phyloP scores from a whole-genome alignment of 2,113 vertebrate species.

The Corapipo altera region DNA sequence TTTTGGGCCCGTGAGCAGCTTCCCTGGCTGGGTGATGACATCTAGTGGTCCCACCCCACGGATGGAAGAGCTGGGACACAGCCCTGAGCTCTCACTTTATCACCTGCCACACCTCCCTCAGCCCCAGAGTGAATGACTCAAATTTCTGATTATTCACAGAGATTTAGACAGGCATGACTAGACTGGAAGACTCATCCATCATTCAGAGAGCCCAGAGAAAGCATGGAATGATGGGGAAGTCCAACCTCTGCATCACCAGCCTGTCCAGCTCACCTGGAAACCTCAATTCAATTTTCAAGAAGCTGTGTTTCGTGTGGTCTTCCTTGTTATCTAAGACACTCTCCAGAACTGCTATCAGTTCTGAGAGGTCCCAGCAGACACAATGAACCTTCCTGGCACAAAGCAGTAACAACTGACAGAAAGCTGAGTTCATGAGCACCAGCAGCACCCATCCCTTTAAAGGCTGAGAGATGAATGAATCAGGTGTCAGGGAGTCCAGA shows the following conservation, averaged over 20 bases:
- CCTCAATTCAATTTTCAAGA: neutral
- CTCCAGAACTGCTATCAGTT: neutral
- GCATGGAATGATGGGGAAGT: neutral
- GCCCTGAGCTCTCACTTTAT: neutral
- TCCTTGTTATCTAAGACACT: neutral
- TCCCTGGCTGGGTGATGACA: neutral
- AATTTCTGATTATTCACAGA: neutral
- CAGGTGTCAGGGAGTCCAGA: fast-evolving
- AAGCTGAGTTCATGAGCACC: neutral
- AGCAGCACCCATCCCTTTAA: neutral
- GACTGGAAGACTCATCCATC: neutral
- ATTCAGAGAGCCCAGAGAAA: neutral
- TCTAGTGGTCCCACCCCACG: neutral
- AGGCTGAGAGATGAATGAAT: neutral
- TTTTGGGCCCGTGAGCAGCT: neutral
- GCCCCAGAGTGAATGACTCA: fast-evolving
- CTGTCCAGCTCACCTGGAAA: neutral
- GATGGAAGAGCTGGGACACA: neutral
- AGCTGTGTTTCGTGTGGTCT: fast-evolving
- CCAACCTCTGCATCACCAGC: neutral
- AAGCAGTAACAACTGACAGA: neutral
- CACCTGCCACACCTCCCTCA: neutral
- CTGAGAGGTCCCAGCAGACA: neutral
- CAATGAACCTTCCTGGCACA: neutral
- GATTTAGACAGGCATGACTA: fast-evolving